Evolutionary conservation across 2,888 invertebrate species (phyloP).

Genomic region (Melieria picta): DNA sequence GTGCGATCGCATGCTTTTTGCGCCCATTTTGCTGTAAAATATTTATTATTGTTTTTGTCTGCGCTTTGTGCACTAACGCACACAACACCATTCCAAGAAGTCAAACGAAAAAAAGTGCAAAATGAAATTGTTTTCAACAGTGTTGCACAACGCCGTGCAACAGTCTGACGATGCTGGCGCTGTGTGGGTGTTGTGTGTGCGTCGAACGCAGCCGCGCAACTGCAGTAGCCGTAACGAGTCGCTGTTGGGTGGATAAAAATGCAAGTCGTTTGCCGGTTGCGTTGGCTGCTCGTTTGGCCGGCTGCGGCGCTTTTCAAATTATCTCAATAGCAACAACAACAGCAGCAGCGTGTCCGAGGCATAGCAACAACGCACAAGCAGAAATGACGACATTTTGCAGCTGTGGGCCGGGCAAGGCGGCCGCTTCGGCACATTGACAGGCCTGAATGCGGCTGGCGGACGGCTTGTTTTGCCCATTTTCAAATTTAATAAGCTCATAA

Average conservation of each 20-base stretch:
- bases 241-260: neutral
- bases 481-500: slow-evolving; percentile 33
- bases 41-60: no score
- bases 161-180: no score
- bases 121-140: no score
- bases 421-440: neutral
- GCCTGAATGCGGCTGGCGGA: slow-evolving; percentile 20
- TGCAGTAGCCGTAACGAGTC: slow-evolving; percentile 6
- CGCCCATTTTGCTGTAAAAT: no score
- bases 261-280: neutral
- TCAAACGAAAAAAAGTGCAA: no score
- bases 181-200: neutral
- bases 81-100: no score
- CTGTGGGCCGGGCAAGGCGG: slow-evolving; percentile 22
- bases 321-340: slow-evolving; percentile 20
- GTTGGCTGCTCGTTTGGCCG: neutral
- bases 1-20: no score
- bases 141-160: no score
- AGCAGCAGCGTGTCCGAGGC: neutral
- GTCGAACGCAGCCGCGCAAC: neutral
- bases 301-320: slow-evolving; percentile 16
- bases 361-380: slow-evolving; percentile 2
- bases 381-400: slow-evolving; percentile 28
- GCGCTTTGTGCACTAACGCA: no score
- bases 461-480: slow-evolving; percentile 29